Evolutionary conservation across 2,113 vertebrate genomes (phyloP), one percentile per base, ranked within the genome.

Genomic region (Planiliza haematocheilus): DNA sequence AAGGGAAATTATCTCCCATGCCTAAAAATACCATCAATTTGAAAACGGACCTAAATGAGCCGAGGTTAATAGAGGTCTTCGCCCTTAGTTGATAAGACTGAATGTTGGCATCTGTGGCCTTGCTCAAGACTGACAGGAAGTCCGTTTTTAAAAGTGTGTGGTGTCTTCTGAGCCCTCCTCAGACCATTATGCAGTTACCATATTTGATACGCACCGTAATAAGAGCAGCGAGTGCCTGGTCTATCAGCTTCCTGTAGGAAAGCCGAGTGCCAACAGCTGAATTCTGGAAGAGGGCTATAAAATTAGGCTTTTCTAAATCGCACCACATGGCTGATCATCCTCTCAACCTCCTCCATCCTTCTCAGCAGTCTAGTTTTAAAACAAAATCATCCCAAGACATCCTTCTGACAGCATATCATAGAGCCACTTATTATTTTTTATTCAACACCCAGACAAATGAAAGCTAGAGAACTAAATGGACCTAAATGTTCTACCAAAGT

Each of bases 31-130:
- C 36, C 49, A 53, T 12, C 51, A 49, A 70, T 79, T 41, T 63
- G 34, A 52, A 20, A 58, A 67, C 18, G 18, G 42, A 7, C 58
- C 34, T 63, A 83, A 68, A 70, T 63, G 59, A 66, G 20, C 36
- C 18, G 10, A 52, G 85, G 81, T 83, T 90, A 91, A 91, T 90
- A 30, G 86, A 85, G 85, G 88, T 86, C 77, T 30, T 74, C 49
- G 61, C 49, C 80, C 83, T 56, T 0, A 7, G 53, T 7, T 66
- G 53, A 80, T 83, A 70, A 81, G 51, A 82, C 45, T 20, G 30
- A 64, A 66, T 43, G 38, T 63, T 49, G 24, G 42, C 48, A 83
- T 64, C 50, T 55, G 70, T 53, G 58, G 70, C 39, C 34, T 77
- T 37, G 17, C 53, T 70, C 18, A 16, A 43, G 51, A 73, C n/a